Evolutionary conservation across 2,113 vertebrate species (phyloP).

Genomic region (Microtus oregoni): DNA sequence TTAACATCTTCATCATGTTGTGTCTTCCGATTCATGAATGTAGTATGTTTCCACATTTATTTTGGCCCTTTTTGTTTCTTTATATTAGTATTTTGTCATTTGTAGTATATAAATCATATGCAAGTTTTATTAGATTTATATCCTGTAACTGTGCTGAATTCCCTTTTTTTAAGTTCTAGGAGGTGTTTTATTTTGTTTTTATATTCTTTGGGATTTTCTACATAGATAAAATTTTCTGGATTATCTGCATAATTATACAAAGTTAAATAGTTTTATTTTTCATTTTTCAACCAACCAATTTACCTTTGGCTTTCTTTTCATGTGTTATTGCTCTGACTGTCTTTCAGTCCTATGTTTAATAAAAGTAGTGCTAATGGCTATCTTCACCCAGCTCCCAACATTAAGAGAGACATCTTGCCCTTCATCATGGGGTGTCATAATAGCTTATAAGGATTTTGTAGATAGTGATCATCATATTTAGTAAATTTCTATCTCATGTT

Average conservation of each 20-base stretch:
- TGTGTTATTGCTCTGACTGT: constrained; percentile 49
- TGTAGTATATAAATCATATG: neutral
- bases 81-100: constrained; percentile 37
- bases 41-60: constrained; percentile 29
- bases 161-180: neutral
- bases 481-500: constrained; percentile 6
- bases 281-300: neutral
- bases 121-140: constrained; percentile 32
- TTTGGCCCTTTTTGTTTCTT: constrained; percentile 30
- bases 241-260: constrained; percentile 24
- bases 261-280: constrained; percentile 20
- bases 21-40: neutral
- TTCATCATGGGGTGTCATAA: neutral
- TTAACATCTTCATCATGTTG: neutral
- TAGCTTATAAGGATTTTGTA: constrained; percentile 32
- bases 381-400: constrained; percentile 30
- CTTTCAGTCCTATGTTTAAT: constrained; percentile 33
- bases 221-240: neutral
- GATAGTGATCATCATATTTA: constrained; percentile 18
- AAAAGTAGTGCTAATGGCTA: neutral
- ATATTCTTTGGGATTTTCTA: constrained; percentile 42
- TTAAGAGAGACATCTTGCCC: too few species aligned
- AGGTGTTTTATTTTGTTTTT: neutral
- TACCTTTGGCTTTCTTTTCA: constrained; percentile 10
- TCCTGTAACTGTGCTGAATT: neutral